Conservation (phyloP, 2,888 invertebrate species). For the Aelia acuminata region DNA sequence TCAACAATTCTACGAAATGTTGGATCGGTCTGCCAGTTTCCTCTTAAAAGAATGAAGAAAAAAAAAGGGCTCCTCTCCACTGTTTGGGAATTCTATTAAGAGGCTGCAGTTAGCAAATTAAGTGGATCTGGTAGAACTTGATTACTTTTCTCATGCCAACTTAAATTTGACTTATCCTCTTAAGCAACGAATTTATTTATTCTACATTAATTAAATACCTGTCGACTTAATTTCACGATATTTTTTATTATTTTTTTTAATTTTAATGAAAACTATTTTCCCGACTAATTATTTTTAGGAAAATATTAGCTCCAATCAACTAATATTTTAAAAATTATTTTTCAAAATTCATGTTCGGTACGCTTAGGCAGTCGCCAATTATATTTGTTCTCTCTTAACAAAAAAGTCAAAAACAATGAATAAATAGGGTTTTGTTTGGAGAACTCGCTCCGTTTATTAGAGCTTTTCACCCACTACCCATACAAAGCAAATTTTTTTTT, state of each 20-base stretch:
- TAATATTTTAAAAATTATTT: too few species aligned
- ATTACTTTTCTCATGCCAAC: neutral
- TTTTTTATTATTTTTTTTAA: too few species aligned
- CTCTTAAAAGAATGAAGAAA: neutral
- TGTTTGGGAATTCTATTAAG: constrained; percentile 11
- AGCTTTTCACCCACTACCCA: neutral
- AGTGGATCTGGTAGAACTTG: neutral
- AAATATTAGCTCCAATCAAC: too few species aligned
- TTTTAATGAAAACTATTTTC: too few species aligned
- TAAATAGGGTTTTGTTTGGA: neutral
- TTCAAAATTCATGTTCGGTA: too few species aligned
- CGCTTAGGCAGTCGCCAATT: too few species aligned
- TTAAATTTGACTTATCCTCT: neutral
- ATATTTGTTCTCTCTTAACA: neutral
- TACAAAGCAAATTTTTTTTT: neutral
- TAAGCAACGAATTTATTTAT: neutral
- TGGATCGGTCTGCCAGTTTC: neutral
- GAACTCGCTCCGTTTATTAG: neutral
- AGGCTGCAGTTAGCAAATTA: neutral
- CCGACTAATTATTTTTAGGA: too few species aligned
- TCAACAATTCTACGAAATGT: neutral
- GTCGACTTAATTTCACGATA: too few species aligned
- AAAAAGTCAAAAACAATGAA: neutral
- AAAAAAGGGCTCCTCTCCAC: neutral
- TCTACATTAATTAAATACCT: too few species aligned